A percentile compares a stretch with the other conserved stretches of the same genome.
phyloP scores from a whole-genome alignment of 2,113 vertebrate species.

The Naja naja region DNA sequence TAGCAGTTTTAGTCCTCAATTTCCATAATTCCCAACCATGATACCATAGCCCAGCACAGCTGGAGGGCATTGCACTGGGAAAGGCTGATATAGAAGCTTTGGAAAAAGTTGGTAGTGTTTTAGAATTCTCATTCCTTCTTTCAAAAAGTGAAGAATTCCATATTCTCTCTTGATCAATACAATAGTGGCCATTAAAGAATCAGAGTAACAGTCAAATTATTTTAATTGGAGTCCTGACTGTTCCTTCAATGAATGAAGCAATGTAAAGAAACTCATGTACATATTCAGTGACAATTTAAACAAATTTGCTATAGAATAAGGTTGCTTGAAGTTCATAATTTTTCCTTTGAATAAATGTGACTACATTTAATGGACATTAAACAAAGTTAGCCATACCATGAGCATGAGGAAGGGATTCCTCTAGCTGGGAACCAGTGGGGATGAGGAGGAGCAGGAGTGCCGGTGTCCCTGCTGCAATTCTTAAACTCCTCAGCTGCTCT shows the following conservation, averaged over 20 bases:
- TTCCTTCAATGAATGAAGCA: background rate
- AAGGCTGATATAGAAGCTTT: slow-evolving; percentile 11
- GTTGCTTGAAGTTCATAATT: background rate
- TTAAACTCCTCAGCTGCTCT: background rate
- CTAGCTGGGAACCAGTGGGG: background rate
- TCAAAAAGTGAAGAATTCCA: background rate
- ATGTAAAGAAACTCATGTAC: background rate
- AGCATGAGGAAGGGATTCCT: background rate
- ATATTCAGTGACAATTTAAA: background rate
- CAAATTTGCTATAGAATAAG: background rate
- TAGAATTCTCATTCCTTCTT: background rate
- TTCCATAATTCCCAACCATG: background rate
- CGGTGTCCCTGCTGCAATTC: background rate
- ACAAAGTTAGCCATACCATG: background rate
- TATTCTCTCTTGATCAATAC: background rate
- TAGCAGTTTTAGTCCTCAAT: background rate
- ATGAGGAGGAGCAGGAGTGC: background rate
- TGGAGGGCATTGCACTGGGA: background rate
- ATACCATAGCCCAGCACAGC: background rate
- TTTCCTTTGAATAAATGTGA: background rate
- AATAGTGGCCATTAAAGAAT: background rate
- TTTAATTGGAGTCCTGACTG: background rate
- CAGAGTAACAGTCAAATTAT: slow-evolving; percentile 14
- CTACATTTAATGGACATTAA: background rate
- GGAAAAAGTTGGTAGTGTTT: background rate